Base-by-base conservation (phyloP, 2,113 vertebrate species). In the Eidolon helvum region DNA sequence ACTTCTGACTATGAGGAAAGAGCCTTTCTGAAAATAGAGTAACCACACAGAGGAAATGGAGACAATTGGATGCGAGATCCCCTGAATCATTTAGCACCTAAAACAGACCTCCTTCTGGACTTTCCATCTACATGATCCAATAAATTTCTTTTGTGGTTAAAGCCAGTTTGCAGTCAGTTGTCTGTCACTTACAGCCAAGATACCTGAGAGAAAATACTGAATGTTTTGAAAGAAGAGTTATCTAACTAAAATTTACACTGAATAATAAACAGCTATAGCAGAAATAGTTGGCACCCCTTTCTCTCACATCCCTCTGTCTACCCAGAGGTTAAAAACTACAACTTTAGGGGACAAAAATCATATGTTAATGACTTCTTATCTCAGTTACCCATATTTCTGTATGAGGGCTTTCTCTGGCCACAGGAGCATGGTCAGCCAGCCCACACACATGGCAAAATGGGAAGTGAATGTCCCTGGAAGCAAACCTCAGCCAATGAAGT, bases 211-310 rank as follows among this genome's bases (percentile, higher is more conserved):
- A 45, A 16, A 38, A 43, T 43, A 38, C 4, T 1, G 55, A 86
- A 90, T 28, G n/a, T 2, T 33, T 79, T 68, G 16, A 59, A 57
- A 82, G n/a, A 83, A 66, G 18, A 12, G 33, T n/a, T 71, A 83
- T 21, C 35, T 43, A 50, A 59, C 19, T 50, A 82, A 50, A 95
- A 57, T 84, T 83, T 48, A 83, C 9, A 55, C 8, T 55, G 43
- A 59, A 38, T 43, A 89, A 59, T 59, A 35, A 93, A 55, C 4
- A 4, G 7, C n/a, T 66, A 4, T 1, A 61, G 21, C 10, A 63
- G 43, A 38, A 14, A 8, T 2, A 28, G 1, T 7, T 65, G n/a
- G 5, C 45, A 4, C 0, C 10, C 10, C 28, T 8, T 21, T 12
- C 19, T 2, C 38, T 50, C 33, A 53, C 22, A 33, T 18, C 7